These are phyloP conservation scores for Heteromormyrus szaboi DNA, from an alignment of 2,797 vertebrate genomes.

Conservation along the genomic window DNA sequence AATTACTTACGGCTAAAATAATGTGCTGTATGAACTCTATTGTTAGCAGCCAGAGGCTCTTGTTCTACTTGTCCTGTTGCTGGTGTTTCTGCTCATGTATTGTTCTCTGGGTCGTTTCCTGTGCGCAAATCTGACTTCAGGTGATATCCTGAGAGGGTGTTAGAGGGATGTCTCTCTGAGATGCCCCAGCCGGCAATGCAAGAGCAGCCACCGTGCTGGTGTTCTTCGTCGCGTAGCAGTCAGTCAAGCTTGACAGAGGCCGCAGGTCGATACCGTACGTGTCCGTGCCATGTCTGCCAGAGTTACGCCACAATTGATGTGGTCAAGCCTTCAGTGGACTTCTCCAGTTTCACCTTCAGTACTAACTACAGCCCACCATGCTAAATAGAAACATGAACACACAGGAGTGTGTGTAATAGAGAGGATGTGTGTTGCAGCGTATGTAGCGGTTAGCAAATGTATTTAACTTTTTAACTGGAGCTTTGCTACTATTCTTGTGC, in stretches of 20 bases:
- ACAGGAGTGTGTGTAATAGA: background rate
- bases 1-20: background rate
- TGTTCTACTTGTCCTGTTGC: background rate
- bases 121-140: background rate
- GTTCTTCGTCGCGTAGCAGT: constrained; percentile 38
- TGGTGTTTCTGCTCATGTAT: background rate
- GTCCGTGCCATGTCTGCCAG: constrained; percentile 19
- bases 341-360: background rate
- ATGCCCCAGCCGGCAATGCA: background rate
- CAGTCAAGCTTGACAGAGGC: constrained; percentile 30
- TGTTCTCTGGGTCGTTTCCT: background rate
- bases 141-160: background rate
- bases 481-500: background rate
- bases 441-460: background rate
- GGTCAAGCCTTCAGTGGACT: background rate
- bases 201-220: constrained; percentile 35
- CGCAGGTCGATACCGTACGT: constrained; percentile 44
- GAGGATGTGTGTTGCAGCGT: background rate
- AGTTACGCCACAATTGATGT: constrained; percentile 9
- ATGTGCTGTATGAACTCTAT: background rate
- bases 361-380: background rate
- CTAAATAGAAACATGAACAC: background rate
- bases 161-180: background rate
- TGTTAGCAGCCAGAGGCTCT: background rate
- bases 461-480: background rate